Conservation (phyloP, 2,888 invertebrate genomes). For the Eupithecia centaureata region DNA sequence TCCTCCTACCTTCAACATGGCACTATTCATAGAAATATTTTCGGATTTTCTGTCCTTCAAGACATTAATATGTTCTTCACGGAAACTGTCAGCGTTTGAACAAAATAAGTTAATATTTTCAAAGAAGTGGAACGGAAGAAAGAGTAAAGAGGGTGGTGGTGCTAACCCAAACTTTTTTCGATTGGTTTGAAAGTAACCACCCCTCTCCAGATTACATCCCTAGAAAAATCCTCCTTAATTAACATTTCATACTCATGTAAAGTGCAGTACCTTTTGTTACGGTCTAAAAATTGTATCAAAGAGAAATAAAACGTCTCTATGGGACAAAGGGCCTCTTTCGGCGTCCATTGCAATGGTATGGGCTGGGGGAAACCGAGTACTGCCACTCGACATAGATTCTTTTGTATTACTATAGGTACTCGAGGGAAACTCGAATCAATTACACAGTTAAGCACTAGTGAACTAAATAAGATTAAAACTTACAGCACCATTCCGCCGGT, state of each 20-base stretch:
- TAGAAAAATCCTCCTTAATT: background rate
- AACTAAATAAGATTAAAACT: too few relatives aligned
- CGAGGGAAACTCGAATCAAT: slow-evolving; percentile 23
- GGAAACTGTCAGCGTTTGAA: too few relatives aligned
- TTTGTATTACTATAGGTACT: slow-evolving; percentile 37
- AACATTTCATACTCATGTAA: slow-evolving; percentile 17
- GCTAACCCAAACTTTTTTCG: too few relatives aligned
- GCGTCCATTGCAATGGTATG: slow-evolving; percentile 60
- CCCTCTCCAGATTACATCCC: background rate
- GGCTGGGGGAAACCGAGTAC: slow-evolving; percentile 51
- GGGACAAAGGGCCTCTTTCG: slow-evolving; percentile 55
- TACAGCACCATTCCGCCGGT: too few relatives aligned
- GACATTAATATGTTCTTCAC: too few relatives aligned
- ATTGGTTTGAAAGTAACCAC: too few relatives aligned
- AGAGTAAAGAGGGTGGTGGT: too few relatives aligned
- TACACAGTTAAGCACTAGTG: background rate
- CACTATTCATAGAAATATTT: too few relatives aligned
- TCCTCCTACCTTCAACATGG: too few relatives aligned
- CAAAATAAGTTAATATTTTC: too few relatives aligned
- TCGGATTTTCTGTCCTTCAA: too few relatives aligned
- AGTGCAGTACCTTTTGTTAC: slow-evolving; percentile 20
- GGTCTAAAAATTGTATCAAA: slow-evolving; percentile 39
- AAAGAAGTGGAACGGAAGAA: too few relatives aligned
- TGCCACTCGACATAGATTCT: slow-evolving; percentile 61
- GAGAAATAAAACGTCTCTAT: slow-evolving; percentile 38